Conservation (phyloP, 2,113 vertebrate genomes). For the Vidua macroura region DNA sequence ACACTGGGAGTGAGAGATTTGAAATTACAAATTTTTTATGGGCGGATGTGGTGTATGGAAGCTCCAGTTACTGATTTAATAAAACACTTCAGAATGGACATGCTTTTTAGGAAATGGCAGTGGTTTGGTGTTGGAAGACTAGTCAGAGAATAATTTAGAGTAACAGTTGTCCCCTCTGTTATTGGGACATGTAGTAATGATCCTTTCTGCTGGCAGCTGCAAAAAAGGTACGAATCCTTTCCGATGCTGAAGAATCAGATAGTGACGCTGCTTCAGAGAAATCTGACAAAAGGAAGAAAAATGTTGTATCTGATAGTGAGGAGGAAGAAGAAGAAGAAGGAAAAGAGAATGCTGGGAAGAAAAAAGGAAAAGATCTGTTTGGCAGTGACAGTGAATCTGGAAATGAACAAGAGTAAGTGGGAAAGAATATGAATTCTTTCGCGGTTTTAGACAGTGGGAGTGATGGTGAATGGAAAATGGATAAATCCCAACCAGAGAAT, state of each 20-base stretch:
- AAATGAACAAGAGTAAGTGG: conserved; percentile 93
- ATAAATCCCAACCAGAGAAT: background rate
- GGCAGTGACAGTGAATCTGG: conserved; percentile 95
- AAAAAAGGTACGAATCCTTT: conserved; percentile 87
- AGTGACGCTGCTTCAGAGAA: conserved; percentile 79
- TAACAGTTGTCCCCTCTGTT: background rate
- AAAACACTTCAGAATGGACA: background rate
- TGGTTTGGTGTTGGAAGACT: background rate
- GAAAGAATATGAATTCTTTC: background rate
- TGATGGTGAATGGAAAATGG: background rate
- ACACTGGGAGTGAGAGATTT: background rate
- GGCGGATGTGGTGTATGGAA: background rate
- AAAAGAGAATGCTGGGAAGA: conserved; percentile 68
- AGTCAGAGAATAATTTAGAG: background rate
- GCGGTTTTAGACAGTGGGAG: background rate
- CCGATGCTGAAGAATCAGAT: conserved; percentile 88
- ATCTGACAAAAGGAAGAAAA: conserved; percentile 75
- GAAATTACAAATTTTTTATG: background rate
- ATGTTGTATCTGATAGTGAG: conserved; percentile 83
- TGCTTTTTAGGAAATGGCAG: background rate
- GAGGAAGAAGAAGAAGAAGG: conserved; percentile 82
- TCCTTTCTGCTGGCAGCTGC: conserved; percentile 62
- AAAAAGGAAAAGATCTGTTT: conserved; percentile 90
- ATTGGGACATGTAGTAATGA: background rate
- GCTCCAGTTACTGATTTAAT: background rate